A percentile compares a stretch with the other conserved stretches of the same genome.
Conservation (phyloP, 2,888 invertebrate species). For the Dryococelus australis region DNA sequence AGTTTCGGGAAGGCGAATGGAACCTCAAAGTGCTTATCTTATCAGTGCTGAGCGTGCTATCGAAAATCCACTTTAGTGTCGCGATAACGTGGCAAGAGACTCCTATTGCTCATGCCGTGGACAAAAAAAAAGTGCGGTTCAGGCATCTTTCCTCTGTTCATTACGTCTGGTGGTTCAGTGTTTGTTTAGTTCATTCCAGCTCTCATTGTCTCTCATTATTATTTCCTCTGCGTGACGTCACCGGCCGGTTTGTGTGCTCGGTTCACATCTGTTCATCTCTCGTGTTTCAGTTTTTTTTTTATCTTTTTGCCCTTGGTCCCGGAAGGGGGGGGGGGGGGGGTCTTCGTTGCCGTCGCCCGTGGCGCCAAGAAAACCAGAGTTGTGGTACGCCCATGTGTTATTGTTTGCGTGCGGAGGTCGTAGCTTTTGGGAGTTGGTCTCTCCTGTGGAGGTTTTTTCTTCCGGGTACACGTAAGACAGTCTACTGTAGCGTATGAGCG, state of each 20-base stretch:
- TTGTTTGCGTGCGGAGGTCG: too few relatives aligned
- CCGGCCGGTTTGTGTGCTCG: not conserved
- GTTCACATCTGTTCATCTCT: not conserved
- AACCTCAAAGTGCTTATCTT: not conserved
- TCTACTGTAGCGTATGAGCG: too few relatives aligned
- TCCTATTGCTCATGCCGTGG: not conserved
- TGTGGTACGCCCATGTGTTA: too few relatives aligned
- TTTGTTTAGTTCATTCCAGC: not conserved
- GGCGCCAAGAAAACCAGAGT: not conserved
- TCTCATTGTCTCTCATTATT: not conserved
- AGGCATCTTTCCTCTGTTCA: not conserved
- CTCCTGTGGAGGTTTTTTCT: too few relatives aligned
- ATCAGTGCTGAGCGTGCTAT: not conserved
- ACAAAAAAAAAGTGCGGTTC: not conserved
- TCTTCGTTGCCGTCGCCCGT: not conserved
- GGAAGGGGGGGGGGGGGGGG: too few relatives aligned
- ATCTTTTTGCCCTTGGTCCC: not conserved
- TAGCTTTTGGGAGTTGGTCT: too few relatives aligned
- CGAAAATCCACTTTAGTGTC: not conserved
- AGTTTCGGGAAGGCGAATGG: not conserved
- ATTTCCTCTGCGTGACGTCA: slow-evolving; percentile 9
- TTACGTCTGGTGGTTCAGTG: not conserved
- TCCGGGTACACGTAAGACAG: too few relatives aligned
- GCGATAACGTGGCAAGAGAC: not conserved
- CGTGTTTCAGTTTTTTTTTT: not conserved